Conservation (phyloP, 2,797 vertebrate genomes). For the Coranthus polyacanthus region DNA sequence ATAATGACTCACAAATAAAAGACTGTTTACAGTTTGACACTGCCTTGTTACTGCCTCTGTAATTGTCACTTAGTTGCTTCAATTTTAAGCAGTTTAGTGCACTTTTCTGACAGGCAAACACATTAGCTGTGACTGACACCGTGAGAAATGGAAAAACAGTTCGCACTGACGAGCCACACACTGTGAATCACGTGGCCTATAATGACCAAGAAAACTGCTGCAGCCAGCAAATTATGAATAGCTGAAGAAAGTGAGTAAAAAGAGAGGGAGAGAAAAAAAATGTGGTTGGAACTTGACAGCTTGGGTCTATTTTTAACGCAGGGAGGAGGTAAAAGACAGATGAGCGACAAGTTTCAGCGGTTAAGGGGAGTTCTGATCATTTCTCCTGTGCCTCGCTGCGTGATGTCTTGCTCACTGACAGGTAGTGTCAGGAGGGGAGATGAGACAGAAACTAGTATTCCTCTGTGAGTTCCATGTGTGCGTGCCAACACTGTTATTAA, state of each 20-base stretch:
- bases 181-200: constrained; percentile 43
- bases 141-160: constrained; percentile 31
- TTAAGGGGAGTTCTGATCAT: constrained; percentile 66
- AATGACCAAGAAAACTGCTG: constrained; percentile 63
- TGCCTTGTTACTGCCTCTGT: no score
- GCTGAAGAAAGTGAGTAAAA: constrained; percentile 35
- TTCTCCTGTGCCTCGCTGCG: constrained; percentile 46
- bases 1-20: neutral
- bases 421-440: constrained; percentile 61
- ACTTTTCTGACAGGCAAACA: neutral
- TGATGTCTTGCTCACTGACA: constrained; percentile 69
- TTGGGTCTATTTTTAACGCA: constrained; percentile 79
- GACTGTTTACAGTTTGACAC: constrained; percentile 18
- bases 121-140: constrained; percentile 20
- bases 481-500: constrained; percentile 55
- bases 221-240: constrained; percentile 60
- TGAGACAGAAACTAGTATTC: constrained; percentile 54
- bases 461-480: constrained; percentile 43
- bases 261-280: constrained; percentile 15
- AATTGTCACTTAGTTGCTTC: neutral
- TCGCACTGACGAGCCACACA: constrained; percentile 11
- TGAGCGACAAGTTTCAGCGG: constrained; percentile 68
- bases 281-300: constrained; percentile 66
- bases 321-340: constrained; percentile 64
- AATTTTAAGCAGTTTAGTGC: neutral